phyloP scores from a whole-genome alignment of 2,888 invertebrate species.

The Pycnomerus fuliginosus region DNA sequence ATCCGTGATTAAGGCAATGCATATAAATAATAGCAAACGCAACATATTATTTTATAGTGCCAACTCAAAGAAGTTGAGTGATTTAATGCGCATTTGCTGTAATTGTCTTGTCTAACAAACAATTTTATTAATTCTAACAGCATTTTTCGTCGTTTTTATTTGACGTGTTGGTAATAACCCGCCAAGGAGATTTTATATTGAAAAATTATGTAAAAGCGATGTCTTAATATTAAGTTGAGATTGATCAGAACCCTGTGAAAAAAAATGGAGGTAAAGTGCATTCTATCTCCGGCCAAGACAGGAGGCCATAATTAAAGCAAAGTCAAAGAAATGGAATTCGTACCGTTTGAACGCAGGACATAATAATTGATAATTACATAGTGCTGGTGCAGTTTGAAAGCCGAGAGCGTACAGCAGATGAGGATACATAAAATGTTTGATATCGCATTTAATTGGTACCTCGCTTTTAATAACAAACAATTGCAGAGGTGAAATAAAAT shows the following conservation, averaged over 20 bases:
- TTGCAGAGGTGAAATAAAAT: no score
- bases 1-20: slow-evolving; percentile 38
- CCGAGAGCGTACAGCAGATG: no score
- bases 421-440: slow-evolving; percentile 5
- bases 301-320: slow-evolving; percentile 11
- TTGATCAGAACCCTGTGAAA: neutral
- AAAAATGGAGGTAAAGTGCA: neutral
- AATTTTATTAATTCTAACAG: slow-evolving; percentile 19
- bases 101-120: slow-evolving; percentile 21
- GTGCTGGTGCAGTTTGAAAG: no score
- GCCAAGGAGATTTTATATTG: slow-evolving; percentile 9
- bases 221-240: slow-evolving; percentile 7
- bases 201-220: slow-evolving; percentile 12
- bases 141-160: slow-evolving; percentile 6
- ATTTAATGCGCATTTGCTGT: slow-evolving; percentile 22
- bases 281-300: neutral
- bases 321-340: neutral
- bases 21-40: slow-evolving; percentile 24
- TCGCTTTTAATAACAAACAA: no score
- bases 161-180: slow-evolving; percentile 7
- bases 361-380: slow-evolving; percentile 9
- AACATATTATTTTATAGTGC: slow-evolving; percentile 22
- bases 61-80: slow-evolving; percentile 17
- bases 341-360: no score
- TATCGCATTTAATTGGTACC: slow-evolving; percentile 10